Conservation (phyloP, 2,797 vertebrate species). For the Rhinella marina region DNA sequence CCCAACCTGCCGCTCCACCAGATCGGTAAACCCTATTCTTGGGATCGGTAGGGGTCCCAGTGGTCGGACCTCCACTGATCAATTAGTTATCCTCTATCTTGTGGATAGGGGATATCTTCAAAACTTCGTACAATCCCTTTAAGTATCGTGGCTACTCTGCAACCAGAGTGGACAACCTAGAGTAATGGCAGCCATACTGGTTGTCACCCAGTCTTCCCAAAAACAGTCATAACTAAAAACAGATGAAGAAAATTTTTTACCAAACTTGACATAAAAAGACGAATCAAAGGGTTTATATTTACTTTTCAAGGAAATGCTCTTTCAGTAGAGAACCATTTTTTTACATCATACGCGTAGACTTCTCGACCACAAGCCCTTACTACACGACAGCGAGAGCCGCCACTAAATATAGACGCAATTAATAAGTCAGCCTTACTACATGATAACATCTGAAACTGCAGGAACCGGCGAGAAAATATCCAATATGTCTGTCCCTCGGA, state of each 20-base stretch:
- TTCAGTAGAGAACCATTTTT: too few relatives aligned
- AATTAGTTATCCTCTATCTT: too few relatives aligned
- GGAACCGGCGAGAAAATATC: conserved; percentile 11
- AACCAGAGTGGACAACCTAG: neutral
- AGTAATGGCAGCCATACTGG: neutral
- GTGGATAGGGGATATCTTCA: too few relatives aligned
- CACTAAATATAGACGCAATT: conserved; percentile 38
- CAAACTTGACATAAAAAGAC: neutral
- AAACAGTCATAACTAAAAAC: neutral
- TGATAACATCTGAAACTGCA: conserved; percentile 35
- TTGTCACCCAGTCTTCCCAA: too few relatives aligned
- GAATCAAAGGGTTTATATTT: neutral
- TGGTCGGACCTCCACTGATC: too few relatives aligned
- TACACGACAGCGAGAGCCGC: neutral
- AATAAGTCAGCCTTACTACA: conserved; percentile 43
- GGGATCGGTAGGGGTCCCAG: too few relatives aligned
- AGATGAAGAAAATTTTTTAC: neutral
- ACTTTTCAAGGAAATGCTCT: neutral
- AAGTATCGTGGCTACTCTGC: neutral
- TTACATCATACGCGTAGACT: neutral
- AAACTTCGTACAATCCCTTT: too few relatives aligned
- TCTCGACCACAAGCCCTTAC: neutral
- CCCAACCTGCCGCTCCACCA: too few relatives aligned
- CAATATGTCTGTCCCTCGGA: conserved; percentile 30
- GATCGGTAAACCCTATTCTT: too few relatives aligned